Conservation (phyloP, 30 jellyfish, hydroid and myxozoan species). For the Cassiopea andromeda region DNA sequence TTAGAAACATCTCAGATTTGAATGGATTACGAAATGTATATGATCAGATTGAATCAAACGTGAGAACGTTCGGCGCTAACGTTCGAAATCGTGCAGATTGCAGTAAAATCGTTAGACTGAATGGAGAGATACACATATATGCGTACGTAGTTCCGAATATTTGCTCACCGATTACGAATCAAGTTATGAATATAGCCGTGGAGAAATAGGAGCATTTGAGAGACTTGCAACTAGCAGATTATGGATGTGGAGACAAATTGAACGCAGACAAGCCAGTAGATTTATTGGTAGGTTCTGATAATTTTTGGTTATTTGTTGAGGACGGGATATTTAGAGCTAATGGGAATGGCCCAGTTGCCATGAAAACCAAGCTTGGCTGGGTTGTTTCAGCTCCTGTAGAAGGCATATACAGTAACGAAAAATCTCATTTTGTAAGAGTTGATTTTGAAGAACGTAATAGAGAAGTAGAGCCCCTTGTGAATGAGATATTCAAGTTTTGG, state of each 20-base stretch:
- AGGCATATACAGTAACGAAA: background rate
- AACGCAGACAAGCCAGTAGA: background rate
- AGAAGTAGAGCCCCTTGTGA: background rate
- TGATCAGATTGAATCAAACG: constrained; percentile 5
- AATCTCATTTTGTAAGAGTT: constrained; percentile 18
- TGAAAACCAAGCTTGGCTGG: constrained; percentile 38
- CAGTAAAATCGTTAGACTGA: constrained; percentile 8
- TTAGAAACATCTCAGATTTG: background rate
- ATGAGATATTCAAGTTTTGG: constrained; percentile 1
- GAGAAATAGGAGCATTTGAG: constrained; percentile 22
- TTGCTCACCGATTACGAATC: constrained; percentile 50
- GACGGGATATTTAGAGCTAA: background rate
- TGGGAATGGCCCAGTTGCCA: background rate
- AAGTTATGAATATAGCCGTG: constrained; percentile 2
- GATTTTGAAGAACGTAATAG: background rate
- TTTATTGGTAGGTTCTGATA: background rate
- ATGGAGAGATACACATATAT: background rate
- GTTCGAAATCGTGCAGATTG: constrained; percentile 20
- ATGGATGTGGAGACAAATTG: constrained; percentile 1
- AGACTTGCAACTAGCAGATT: constrained; percentile 31
- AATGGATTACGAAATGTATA: background rate
- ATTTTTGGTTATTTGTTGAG: background rate
- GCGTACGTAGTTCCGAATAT: constrained; percentile 33
- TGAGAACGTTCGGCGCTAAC: constrained; percentile 10
- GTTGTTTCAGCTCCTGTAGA: constrained; percentile 23